Evolutionary conservation across 35 echinoderm and acorn worm genomes (phyloP).

Genomic region (Lytechinus pictus): DNA sequence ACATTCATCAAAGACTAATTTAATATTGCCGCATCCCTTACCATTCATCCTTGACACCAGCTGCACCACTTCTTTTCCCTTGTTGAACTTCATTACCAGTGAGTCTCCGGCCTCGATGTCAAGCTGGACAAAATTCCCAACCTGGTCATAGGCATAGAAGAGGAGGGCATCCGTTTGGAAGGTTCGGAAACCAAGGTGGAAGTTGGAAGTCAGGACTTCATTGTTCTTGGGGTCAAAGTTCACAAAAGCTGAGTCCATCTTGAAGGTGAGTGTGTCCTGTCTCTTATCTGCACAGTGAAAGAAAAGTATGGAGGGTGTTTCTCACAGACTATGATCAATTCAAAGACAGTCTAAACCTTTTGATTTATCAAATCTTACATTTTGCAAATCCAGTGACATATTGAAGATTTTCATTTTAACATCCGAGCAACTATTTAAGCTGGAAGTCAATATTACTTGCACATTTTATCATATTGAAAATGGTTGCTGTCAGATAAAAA

Average conservation of each 20-base stretch:
- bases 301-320: too few relatives aligned
- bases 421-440: too few relatives aligned
- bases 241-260: conserved; percentile 25
- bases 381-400: too few relatives aligned
- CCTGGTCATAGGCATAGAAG: conserved; percentile 44
- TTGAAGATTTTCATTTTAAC: too few relatives aligned
- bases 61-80: conserved; percentile 15
- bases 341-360: too few relatives aligned
- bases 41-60: not conserved
- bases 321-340: too few relatives aligned
- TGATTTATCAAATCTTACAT: too few relatives aligned
- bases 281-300: conserved; percentile 1
- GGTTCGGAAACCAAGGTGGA: conserved; percentile 47
- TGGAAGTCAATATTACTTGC: too few relatives aligned
- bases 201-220: not conserved
- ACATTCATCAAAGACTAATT: too few relatives aligned
- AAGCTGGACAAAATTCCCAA: conserved; percentile 42
- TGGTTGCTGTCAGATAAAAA: too few relatives aligned
- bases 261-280: conserved; percentile 19
- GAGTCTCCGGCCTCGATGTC: conserved; percentile 3
- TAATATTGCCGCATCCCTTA: not conserved
- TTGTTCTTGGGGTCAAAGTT: conserved; percentile 35
- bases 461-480: too few relatives aligned
- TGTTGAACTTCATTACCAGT: conserved; percentile 24
- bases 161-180: conserved; percentile 44